Percentiles rank a stretch among this genome's conserved stretches.
These are phyloP conservation scores for Phataginus tetradactyla DNA, from an alignment of 2,797 vertebrate species.

Conservation along the genomic window DNA sequence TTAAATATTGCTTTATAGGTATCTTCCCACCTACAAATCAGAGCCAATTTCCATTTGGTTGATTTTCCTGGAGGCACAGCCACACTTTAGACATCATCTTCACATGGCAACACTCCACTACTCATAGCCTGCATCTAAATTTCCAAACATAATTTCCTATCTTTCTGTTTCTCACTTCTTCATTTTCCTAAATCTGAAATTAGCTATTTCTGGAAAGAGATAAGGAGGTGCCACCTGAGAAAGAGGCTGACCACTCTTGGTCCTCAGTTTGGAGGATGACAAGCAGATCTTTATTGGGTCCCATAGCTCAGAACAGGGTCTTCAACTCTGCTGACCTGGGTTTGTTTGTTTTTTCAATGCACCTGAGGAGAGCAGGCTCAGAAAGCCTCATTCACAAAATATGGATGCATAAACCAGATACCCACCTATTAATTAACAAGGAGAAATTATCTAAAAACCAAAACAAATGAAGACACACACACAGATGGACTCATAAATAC, in stretches of 20 bases:
- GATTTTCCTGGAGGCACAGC: not conserved
- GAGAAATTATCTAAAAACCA: not conserved
- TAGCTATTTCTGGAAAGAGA: conserved; percentile 8
- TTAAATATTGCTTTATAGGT: not conserved
- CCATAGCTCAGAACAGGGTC: not conserved
- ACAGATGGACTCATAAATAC: too few relatives aligned
- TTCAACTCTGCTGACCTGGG: not conserved
- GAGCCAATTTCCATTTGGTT: not conserved
- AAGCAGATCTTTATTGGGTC: not conserved
- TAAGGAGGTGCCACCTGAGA: not conserved
- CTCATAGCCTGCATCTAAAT: not conserved
- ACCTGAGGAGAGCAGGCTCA: not conserved
- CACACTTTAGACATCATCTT: not conserved
- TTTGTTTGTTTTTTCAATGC: not conserved
- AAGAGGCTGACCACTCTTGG: not conserved
- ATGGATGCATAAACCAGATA: not conserved
- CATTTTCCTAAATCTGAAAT: conserved; percentile 24
- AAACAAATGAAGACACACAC: too few relatives aligned
- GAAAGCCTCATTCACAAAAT: conserved; percentile 43
- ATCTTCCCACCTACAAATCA: not conserved
- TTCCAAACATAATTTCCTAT: not conserved
- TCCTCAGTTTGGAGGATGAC: not conserved
- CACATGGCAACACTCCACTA: not conserved
- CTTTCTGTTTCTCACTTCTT: not conserved
- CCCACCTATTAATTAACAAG: not conserved